Conservation (phyloP, 2,888 invertebrate species). For the Nysson spinosus region DNA sequence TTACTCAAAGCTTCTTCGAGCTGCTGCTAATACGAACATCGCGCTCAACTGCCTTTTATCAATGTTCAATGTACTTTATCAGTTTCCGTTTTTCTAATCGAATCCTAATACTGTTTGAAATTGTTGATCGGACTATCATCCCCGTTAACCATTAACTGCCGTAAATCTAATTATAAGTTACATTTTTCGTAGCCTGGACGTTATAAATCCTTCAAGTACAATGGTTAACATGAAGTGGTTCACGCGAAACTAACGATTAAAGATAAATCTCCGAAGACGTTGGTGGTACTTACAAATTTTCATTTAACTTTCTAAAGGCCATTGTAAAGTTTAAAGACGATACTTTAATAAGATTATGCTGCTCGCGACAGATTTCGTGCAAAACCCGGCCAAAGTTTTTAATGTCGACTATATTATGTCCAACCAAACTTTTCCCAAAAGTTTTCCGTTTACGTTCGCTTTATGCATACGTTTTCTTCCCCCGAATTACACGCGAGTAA, state of each 20-base stretch:
- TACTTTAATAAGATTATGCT: slow-evolving; percentile 50
- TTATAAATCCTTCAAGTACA: too few species aligned
- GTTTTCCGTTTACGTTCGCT: slow-evolving; percentile 17
- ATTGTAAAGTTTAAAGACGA: slow-evolving; percentile 33
- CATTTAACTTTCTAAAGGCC: slow-evolving; percentile 45
- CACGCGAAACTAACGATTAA: slow-evolving; percentile 15
- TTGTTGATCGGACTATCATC: too few species aligned
- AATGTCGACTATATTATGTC: slow-evolving; percentile 26
- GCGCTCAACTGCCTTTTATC: too few species aligned
- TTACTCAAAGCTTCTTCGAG: too few species aligned
- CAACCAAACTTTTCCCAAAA: slow-evolving; percentile 32
- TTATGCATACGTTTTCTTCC: not conserved
- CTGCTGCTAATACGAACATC: too few species aligned
- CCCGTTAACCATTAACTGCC: too few species aligned
- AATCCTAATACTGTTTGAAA: too few species aligned
- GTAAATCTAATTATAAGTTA: too few species aligned
- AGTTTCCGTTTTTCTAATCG: too few species aligned
- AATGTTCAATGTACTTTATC: too few species aligned
- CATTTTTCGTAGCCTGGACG: too few species aligned
- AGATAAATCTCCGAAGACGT: slow-evolving; percentile 4
- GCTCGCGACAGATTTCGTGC: slow-evolving; percentile 20
- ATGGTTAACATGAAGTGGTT: slow-evolving; percentile 20
- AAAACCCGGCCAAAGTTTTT: slow-evolving; percentile 33
- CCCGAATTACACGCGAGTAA: not conserved
- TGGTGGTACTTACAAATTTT: slow-evolving; percentile 40